phyloP scores from a whole-genome alignment of 2,888 invertebrate genomes.

The Tanypteryx hageni region DNA sequence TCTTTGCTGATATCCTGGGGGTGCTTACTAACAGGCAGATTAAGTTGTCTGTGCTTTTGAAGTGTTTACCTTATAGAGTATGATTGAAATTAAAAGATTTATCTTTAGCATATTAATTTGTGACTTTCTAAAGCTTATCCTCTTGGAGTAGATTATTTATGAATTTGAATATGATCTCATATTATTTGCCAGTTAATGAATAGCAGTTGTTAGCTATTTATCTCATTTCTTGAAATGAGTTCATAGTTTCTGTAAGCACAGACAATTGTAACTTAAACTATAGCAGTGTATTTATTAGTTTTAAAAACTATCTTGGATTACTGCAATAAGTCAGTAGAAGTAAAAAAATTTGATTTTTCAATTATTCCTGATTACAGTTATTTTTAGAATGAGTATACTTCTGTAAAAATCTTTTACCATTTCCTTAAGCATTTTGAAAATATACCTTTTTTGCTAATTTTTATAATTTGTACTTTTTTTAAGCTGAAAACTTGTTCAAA shows the following conservation, averaged over 20 bases:
- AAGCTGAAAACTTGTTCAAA: not conserved
- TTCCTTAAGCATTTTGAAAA: not conserved
- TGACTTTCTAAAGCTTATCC: no score
- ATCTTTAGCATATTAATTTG: not conserved
- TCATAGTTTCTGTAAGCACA: not conserved
- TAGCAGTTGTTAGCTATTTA: not conserved
- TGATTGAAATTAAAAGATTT: not conserved
- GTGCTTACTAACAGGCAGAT: conserved; percentile 60
- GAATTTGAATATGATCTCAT: not conserved
- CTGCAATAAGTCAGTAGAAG: not conserved
- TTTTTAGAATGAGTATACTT: not conserved
- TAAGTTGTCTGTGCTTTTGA: conserved; percentile 63
- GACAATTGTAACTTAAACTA: not conserved
- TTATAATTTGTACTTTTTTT: not conserved
- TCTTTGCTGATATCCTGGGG: conserved; percentile 63
- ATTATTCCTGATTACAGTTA: not conserved
- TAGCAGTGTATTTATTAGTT: no score
- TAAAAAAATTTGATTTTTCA: not conserved
- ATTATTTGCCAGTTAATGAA: not conserved
- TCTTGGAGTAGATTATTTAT: not conserved
- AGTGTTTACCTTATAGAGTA: not conserved
- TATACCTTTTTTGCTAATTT: not conserved
- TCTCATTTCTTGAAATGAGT: not conserved
- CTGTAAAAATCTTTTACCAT: not conserved
- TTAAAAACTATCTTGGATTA: not conserved